Base-by-base conservation (phyloP, 2,888 invertebrate species). In the Limnephilus marmoratus region DNA sequence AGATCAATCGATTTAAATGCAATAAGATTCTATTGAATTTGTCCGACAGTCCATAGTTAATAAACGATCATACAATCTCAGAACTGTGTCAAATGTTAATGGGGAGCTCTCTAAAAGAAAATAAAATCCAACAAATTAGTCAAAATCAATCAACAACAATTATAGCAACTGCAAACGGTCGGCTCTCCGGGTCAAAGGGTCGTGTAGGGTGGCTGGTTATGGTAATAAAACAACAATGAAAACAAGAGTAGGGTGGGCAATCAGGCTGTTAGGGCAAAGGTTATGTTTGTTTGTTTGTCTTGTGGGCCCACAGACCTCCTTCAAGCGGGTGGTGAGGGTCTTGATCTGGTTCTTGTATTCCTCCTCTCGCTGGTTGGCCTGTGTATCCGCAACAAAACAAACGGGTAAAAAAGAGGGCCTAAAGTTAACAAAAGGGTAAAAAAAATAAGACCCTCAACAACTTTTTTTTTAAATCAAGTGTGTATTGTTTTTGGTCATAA, bases 341-440 rank as follows among this genome's bases (percentile, higher is more conserved):
- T 99, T 99, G 98, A 99, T 99, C 97, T 99, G 99, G 97, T 99
- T 98, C 97, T 99, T 99, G 98, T 99, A 99, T 96, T 99, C 99
- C 97, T 99, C 99, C 97, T 99, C 99, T 95, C 99, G 98, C 97
- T 99, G 99, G 97, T 99, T 99, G 97, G 99, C 99, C 99, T 99
- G 96, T 90, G 41, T 87, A 41, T 93, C 86, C 87, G 92, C 80
- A 68, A 92, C 80, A 92, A 90, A 91, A 92, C 37, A 91, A 90
- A 34, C 9, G n/a, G 34, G 11, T 90, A 92, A 92, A 81, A 91
- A 87, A 83, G 45, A 86, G 31, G 18, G 7, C 53, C 53, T 87
- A 9, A 41, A 45, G 3, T 49, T n/a, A 37, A 41, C 81, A 81
- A 81, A 49, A 3, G 49, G 49, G 49, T 49, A 49, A 49, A 49